phyloP scores from a whole-genome alignment of 2,888 invertebrate species.

The Pimpla rufipes region DNA sequence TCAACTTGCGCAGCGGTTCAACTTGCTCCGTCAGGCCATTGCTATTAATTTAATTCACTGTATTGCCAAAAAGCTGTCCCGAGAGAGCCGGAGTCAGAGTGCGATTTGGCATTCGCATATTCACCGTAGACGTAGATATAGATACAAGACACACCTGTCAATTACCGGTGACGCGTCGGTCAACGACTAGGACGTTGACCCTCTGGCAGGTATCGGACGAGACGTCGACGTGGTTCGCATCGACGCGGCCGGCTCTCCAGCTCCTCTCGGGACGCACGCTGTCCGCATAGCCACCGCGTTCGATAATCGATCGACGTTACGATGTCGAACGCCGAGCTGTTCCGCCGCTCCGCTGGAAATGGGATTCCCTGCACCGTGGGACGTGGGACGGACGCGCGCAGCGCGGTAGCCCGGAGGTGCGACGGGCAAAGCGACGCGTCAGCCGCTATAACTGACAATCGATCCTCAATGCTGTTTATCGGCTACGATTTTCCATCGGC shows the following conservation, averaged over 20 bases:
- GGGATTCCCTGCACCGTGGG: conserved; percentile 7
- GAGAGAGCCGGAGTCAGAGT: too few species aligned
- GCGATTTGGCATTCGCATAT: too few species aligned
- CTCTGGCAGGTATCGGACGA: background rate
- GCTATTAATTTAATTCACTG: too few species aligned
- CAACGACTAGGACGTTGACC: background rate
- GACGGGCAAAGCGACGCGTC: conserved; percentile 3
- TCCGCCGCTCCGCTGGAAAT: conserved; percentile 15
- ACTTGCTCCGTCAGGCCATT: too few species aligned
- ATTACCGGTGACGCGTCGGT: too few species aligned
- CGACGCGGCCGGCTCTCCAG: background rate
- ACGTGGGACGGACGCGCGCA: too few species aligned
- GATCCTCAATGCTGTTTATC: background rate
- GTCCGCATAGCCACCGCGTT: conserved; percentile 7
- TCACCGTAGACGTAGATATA: too few species aligned
- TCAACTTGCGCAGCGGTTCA: too few species aligned
- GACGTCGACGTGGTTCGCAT: background rate
- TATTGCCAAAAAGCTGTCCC: too few species aligned
- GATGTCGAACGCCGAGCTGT: too few species aligned
- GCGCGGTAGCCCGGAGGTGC: conserved; percentile 8
- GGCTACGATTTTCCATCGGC: background rate
- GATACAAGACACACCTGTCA: too few species aligned
- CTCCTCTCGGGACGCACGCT: conserved; percentile 6
- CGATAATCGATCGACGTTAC: conserved; percentile 9
- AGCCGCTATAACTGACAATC: background rate